Evolutionary conservation across 2,113 vertebrate species (phyloP).

Genomic region (Turnix velox): DNA sequence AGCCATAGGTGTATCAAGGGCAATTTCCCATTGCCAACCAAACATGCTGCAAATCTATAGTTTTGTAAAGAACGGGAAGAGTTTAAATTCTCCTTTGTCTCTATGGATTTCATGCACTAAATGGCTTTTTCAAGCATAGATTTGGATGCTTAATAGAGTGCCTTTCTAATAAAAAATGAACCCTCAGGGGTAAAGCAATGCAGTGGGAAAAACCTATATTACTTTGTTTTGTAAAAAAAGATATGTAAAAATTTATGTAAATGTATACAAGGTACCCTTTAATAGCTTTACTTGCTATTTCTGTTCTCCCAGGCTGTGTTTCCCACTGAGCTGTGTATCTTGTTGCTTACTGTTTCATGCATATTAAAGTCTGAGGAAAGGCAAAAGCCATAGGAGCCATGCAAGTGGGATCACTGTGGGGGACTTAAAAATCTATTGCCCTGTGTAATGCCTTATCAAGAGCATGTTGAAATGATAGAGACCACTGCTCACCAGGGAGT

Average conservation of each 20-base stretch:
- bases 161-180: background rate
- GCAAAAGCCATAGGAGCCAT: background rate
- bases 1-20: background rate
- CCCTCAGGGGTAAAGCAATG: background rate
- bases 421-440: background rate
- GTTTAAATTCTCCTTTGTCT: background rate
- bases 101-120: background rate
- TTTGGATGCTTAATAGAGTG: background rate
- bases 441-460: background rate
- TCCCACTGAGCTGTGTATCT: background rate
- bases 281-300: background rate
- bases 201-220: background rate
- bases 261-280: background rate
- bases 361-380: background rate
- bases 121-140: background rate
- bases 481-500: background rate
- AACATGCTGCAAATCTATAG: background rate
- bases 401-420: background rate
- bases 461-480: background rate
- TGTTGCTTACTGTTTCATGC: background rate
- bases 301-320: background rate
- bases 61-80: background rate
- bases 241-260: no score
- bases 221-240: background rate
- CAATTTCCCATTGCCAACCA: background rate